Conservation (phyloP, 1,140 invertebrate species). For the Lamellibrachia luymesi region DNA sequence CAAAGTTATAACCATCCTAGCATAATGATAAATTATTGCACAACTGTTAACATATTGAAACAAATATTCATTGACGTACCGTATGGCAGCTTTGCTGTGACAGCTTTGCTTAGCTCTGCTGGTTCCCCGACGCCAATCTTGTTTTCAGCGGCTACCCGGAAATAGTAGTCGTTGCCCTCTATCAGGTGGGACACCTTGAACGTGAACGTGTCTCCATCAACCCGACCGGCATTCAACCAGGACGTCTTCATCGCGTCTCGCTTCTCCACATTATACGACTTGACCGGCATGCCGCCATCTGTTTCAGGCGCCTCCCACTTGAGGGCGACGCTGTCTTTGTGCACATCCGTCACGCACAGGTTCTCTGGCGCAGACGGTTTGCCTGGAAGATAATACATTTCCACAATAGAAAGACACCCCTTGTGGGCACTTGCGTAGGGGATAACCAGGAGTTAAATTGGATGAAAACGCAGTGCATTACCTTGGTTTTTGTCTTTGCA, state of each 20-base stretch:
- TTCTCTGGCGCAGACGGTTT: slow-evolving; percentile 70
- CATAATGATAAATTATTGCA: background rate
- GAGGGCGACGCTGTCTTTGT: slow-evolving; percentile 88
- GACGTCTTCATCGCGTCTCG: slow-evolving; percentile 64
- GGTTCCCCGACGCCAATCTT: slow-evolving; percentile 66
- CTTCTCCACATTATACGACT: slow-evolving; percentile 84
- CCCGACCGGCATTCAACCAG: slow-evolving; percentile 84
- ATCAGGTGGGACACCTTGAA: slow-evolving; percentile 70
- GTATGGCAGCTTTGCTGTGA: slow-evolving; percentile 78
- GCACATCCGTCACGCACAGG: slow-evolving; percentile 79
- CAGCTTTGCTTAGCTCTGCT: slow-evolving; percentile 48
- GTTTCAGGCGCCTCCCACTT: slow-evolving; percentile 86
- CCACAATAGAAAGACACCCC: background rate
- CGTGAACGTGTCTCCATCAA: slow-evolving; percentile 79
- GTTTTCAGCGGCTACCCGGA: slow-evolving; percentile 90
- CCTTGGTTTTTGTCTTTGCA: too few relatives aligned
- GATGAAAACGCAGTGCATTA: too few relatives aligned
- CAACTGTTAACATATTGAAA: slow-evolving; percentile 66
- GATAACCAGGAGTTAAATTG: too few relatives aligned
- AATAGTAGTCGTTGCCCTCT: slow-evolving; percentile 92
- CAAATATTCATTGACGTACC: slow-evolving; percentile 43
- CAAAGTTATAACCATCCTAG: background rate
- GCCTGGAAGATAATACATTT: background rate
- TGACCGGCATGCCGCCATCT: slow-evolving; percentile 71
- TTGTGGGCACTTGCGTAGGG: background rate